Evolutionary conservation across 2,113 vertebrate genomes (phyloP).

Genomic region (Hucho hucho): DNA sequence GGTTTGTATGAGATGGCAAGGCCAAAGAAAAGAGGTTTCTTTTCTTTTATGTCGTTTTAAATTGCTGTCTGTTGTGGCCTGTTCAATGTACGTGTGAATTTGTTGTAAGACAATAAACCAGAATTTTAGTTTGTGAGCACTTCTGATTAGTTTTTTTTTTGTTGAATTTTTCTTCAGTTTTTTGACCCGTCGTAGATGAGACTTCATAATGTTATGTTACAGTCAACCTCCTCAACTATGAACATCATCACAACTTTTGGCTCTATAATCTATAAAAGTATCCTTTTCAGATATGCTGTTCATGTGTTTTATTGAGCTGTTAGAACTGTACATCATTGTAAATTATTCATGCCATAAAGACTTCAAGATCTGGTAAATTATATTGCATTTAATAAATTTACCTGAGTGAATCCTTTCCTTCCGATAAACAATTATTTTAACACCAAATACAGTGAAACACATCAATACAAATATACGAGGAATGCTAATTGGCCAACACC

Average conservation of each 20-base stretch:
- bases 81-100: slow-evolving; percentile 64
- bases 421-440: slow-evolving; percentile 20
- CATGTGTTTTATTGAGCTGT: slow-evolving; percentile 42
- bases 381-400: slow-evolving; percentile 53
- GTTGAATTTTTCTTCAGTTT: neutral
- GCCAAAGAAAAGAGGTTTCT: slow-evolving; percentile 49
- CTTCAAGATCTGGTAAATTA: slow-evolving; percentile 55
- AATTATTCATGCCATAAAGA: slow-evolving; percentile 59
- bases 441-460: neutral
- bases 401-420: slow-evolving; percentile 49
- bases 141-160: slow-evolving; percentile 19
- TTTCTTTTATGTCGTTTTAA: slow-evolving; percentile 47
- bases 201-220: slow-evolving; percentile 4
- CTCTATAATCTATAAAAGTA: slow-evolving; percentile 26
- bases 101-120: slow-evolving; percentile 71
- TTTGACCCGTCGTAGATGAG: neutral
- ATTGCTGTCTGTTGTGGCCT: slow-evolving; percentile 66
- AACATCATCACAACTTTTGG: slow-evolving; percentile 28
- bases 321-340: slow-evolving; percentile 53
- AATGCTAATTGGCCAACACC: neutral
- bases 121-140: slow-evolving; percentile 67
- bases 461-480: neutral
- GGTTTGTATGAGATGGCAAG: slow-evolving; percentile 64
- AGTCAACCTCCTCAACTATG: neutral
- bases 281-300: slow-evolving; percentile 43